Conservation (phyloP, 2,888 invertebrate genomes). For the Cheilosia grossa region DNA sequence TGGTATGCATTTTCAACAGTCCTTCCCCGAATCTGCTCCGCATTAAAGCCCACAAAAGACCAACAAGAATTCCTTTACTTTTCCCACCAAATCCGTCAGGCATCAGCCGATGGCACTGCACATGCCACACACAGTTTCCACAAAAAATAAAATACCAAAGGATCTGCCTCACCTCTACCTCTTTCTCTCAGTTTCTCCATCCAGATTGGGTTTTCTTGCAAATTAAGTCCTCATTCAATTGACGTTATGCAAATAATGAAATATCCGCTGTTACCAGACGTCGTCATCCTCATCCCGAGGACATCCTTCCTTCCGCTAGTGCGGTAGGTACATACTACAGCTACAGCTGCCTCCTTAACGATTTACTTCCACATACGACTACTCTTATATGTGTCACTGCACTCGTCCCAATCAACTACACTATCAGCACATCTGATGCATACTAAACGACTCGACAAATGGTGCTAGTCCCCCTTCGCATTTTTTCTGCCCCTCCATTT, state of each 20-base stretch:
- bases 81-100: conserved; percentile 38
- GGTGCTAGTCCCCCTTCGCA: not conserved
- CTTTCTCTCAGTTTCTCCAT: not conserved
- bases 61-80: not conserved
- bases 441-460: conserved; percentile 50
- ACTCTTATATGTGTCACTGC: conserved; percentile 30
- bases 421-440: conserved; percentile 50
- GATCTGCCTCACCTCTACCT: conserved; percentile 2
- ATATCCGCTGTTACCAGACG: conserved; percentile 59
- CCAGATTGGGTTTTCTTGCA: conserved; percentile 60
- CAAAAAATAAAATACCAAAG: conserved; percentile 4
- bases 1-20: too few relatives aligned
- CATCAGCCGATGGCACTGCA: conserved; percentile 33
- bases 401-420: conserved; percentile 44
- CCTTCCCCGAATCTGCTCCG: too few relatives aligned
- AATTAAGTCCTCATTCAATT: conserved; percentile 71
- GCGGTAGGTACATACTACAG: not conserved
- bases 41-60: too few relatives aligned
- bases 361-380: conserved; percentile 25
- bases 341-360: conserved; percentile 16
- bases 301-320: conserved; percentile 47
- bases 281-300: conserved; percentile 16
- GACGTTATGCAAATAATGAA: conserved; percentile 70
- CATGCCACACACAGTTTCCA: not conserved
- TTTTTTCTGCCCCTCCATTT: conserved; percentile 2